Percentiles rank a stretch among this genome's conserved stretches.
phyloP scores from a whole-genome alignment of 2,888 invertebrate species.

The Drosophila longiperda region DNA sequence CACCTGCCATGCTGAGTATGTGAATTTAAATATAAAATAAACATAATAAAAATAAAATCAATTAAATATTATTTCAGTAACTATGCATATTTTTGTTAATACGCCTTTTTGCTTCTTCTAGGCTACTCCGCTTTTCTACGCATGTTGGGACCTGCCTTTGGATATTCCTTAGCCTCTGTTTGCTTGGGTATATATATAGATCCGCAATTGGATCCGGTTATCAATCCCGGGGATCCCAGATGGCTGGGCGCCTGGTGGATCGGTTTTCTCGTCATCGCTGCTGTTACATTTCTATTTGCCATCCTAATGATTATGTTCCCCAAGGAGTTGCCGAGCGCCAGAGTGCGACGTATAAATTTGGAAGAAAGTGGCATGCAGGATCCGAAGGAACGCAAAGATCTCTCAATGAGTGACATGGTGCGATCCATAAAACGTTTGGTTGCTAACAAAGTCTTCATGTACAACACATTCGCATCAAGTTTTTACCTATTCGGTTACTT shows the following conservation, averaged over 20 bases:
- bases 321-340: slow-evolving; percentile 88
- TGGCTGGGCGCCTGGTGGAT: slow-evolving; percentile 94
- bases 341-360: slow-evolving; percentile 85
- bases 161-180: slow-evolving; percentile 88
- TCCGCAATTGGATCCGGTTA: slow-evolving; percentile 87
- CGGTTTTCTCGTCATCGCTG: slow-evolving; percentile 88
- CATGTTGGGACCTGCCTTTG: slow-evolving; percentile 86
- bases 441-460: slow-evolving; percentile 88
- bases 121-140: slow-evolving; percentile 88
- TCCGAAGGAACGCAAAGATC: slow-evolving; percentile 35
- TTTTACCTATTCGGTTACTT: slow-evolving; percentile 90
- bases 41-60: not conserved
- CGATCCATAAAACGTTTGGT: slow-evolving; percentile 87
- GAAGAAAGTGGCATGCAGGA: slow-evolving; percentile 44
- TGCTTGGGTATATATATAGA: slow-evolving; percentile 88
- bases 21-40: not conserved
- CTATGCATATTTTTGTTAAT: not conserved
- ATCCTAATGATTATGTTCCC: slow-evolving; percentile 88
- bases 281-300: slow-evolving; percentile 86
- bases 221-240: slow-evolving; percentile 88
- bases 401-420: slow-evolving; percentile 87
- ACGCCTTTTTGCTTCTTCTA: slow-evolving; percentile 73
- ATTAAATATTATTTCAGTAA: not conserved
- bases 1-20: slow-evolving; percentile 88
- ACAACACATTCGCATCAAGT: slow-evolving; percentile 89